Percentiles rank a stretch among this genome's conserved stretches.
Conservation (phyloP, 2,113 vertebrate genomes). For the Nothocercus julius region DNA sequence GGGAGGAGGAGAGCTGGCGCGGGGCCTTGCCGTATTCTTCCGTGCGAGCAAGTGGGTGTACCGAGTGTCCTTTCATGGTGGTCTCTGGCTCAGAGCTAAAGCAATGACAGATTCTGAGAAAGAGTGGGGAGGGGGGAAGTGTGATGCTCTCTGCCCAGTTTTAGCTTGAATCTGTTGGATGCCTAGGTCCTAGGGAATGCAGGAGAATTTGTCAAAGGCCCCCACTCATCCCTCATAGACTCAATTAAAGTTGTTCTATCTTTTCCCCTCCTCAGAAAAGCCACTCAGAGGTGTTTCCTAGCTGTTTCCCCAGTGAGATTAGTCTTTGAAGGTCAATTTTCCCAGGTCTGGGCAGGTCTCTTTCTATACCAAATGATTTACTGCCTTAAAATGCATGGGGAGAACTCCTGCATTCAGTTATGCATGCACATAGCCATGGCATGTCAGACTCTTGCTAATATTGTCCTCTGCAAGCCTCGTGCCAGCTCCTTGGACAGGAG, state of each 20-base stretch:
- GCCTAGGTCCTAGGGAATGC: background rate
- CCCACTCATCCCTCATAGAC: accelerated
- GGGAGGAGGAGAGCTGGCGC: conserved; percentile 29
- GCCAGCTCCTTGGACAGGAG: background rate
- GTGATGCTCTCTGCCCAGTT: background rate
- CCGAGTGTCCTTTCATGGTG: background rate
- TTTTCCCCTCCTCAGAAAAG: background rate
- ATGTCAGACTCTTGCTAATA: background rate
- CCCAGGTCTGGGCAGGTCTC: background rate
- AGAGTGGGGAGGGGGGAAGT: background rate
- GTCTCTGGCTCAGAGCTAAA: conserved; percentile 8
- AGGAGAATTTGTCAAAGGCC: accelerated
- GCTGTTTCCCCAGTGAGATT: background rate
- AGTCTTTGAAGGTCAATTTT: background rate
- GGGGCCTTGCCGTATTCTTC: background rate
- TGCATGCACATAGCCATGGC: accelerated
- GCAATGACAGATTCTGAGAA: background rate
- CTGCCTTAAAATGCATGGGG: background rate
- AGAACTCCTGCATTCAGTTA: background rate
- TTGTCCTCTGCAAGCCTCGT: background rate
- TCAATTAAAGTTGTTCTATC: background rate
- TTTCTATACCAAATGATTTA: background rate
- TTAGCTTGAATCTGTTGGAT: background rate
- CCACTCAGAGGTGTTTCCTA: background rate
- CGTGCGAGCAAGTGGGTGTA: background rate